Evolutionary conservation across 2,797 vertebrate genomes (phyloP).

Genomic region (Acomys russatus): DNA sequence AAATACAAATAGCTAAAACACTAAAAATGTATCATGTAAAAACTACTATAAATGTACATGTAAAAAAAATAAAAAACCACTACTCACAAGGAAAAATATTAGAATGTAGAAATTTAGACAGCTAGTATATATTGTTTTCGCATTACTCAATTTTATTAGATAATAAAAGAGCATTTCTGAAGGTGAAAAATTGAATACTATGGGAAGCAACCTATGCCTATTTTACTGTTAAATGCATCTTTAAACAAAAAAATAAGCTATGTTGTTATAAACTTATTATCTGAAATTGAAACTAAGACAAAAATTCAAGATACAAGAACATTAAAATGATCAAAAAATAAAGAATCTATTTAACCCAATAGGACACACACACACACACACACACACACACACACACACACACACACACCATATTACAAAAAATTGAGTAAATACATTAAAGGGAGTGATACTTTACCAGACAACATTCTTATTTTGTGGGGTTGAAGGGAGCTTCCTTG

Average conservation of each 20-base stretch:
- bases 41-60: too few species aligned
- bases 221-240: slow-evolving; percentile 35
- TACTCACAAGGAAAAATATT: background rate
- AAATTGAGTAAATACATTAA: background rate
- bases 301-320: background rate
- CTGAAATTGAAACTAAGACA: background rate
- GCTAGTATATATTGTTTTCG: slow-evolving; percentile 7
- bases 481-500: background rate
- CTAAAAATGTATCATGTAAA: too few species aligned
- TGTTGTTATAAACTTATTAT: background rate
- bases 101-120: slow-evolving; percentile 15
- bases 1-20: too few species aligned
- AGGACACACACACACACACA: background rate
- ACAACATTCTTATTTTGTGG: background rate
- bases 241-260: slow-evolving; percentile 29
- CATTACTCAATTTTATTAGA: slow-evolving; percentile 40
- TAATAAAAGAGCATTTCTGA: slow-evolving; percentile 19
- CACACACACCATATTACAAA: background rate
- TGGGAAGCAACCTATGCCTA: slow-evolving; percentile 59
- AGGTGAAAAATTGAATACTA: slow-evolving; percentile 69
- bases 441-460: background rate
- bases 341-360: background rate
- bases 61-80: background rate
- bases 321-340: background rate
- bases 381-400: background rate